Conservation (phyloP, 2,888 invertebrate genomes). For the Carabus problematicus region DNA sequence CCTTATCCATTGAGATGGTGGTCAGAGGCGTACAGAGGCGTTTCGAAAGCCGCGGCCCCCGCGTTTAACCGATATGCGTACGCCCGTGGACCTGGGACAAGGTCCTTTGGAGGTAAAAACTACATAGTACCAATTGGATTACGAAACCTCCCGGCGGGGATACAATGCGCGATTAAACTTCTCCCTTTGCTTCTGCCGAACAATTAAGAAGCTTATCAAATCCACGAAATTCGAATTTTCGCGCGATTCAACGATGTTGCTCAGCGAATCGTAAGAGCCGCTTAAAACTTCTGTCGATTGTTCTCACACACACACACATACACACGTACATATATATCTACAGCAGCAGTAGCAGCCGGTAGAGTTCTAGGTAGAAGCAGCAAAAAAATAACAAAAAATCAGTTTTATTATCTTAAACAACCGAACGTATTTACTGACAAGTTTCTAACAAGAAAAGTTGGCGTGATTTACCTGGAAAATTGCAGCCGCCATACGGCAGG, state of each 20-base stretch:
- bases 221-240: constrained; percentile 34
- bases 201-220: constrained; percentile 37
- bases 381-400: constrained; percentile 18
- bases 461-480: constrained; percentile 38
- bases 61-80: too few species aligned
- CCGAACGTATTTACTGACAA: constrained; percentile 35
- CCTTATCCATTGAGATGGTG: too few species aligned
- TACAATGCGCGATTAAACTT: constrained; percentile 30
- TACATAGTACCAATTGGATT: constrained; percentile 18
- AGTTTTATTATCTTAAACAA: constrained; percentile 39
- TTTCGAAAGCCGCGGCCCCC: too few species aligned
- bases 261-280: not conserved
- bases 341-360: not conserved
- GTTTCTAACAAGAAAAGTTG: constrained; percentile 36
- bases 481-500: constrained; percentile 26
- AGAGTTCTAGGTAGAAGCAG: not conserved
- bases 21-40: too few species aligned
- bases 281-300: not conserved
- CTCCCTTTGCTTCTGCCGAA: constrained; percentile 5
- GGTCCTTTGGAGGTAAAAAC: constrained; percentile 22
- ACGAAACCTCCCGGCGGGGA: constrained; percentile 6
- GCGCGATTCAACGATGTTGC: constrained; percentile 1
- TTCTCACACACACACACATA: too few species aligned
- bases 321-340: not conserved
- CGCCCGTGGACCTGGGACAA: not conserved